phyloP scores from a whole-genome alignment of 2,888 invertebrate species.

The Hydropsyche betteni region DNA sequence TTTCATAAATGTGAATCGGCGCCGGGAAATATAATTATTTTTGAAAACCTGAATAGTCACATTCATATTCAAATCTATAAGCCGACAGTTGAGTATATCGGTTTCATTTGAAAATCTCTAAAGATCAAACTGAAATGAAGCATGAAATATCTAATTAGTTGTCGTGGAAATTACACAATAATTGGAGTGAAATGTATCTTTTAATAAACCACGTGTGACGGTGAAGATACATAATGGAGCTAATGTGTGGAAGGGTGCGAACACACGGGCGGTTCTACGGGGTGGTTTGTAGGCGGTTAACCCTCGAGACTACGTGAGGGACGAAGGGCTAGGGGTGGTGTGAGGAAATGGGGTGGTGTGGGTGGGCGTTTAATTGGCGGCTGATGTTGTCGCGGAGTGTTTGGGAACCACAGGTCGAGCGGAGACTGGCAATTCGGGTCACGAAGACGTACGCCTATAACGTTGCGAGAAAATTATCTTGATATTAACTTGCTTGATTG shows the following conservation, averaged over 20 bases:
- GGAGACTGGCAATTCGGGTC: background rate
- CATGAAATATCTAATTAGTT: slow-evolving; percentile 33
- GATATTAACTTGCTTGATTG: no score
- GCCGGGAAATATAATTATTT: no score
- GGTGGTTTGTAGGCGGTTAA: background rate
- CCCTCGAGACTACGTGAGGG: background rate
- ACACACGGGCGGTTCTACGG: slow-evolving; percentile 2
- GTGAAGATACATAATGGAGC: slow-evolving; percentile 41
- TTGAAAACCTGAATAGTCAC: no score
- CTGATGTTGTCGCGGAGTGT: slow-evolving; percentile 44
- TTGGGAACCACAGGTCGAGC: slow-evolving; percentile 9
- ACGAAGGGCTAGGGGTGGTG: background rate
- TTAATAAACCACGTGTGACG: slow-evolving; percentile 42
- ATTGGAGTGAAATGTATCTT: slow-evolving; percentile 40
- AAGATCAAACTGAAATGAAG: no score
- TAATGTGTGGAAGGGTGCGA: slow-evolving; percentile 37
- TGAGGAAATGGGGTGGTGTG: slow-evolving; percentile 12
- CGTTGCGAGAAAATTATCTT: no score
- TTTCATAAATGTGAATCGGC: no score
- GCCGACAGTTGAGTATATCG: no score
- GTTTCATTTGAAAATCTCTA: no score
- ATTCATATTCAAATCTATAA: no score
- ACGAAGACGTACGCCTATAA: background rate
- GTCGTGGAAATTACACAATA: slow-evolving; percentile 39
- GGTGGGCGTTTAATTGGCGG: slow-evolving; percentile 45